These are phyloP conservation scores for Caenorhabditis sp. DNA, from an alignment of 2,888 invertebrate genomes.

Conservation along the genomic window DNA sequence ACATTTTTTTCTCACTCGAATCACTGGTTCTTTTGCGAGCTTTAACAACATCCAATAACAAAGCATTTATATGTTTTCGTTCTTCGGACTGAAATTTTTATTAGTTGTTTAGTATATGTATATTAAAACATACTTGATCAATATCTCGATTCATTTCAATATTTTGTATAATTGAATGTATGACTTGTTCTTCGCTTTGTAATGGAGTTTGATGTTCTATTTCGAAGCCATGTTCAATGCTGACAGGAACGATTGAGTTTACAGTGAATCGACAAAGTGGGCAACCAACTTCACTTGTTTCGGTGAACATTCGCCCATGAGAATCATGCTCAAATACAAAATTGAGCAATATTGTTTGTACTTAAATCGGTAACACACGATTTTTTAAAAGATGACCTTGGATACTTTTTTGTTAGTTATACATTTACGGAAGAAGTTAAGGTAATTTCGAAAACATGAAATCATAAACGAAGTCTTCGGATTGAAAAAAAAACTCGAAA, in stretches of 20 bases:
- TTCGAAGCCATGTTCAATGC: slow-evolving; percentile 21
- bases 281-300: slow-evolving; percentile 34
- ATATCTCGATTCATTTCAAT: background rate
- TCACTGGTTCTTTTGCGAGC: background rate
- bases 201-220: background rate
- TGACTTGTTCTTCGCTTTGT: background rate
- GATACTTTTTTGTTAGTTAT: no score
- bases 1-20: background rate
- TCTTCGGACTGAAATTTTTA: background rate
- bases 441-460: background rate
- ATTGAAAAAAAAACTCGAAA: no score
- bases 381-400: no score
- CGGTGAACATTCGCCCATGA: slow-evolving; percentile 4
- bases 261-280: slow-evolving; percentile 55
- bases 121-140: background rate
- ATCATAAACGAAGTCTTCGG: no score
- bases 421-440: background rate
- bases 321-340: background rate
- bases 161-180: background rate
- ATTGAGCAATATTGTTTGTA: background rate
- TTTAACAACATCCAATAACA: background rate
- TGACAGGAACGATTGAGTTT: slow-evolving; percentile 52
- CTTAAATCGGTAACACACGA: no score
- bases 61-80: background rate
- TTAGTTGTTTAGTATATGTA: background rate